phyloP scores from a whole-genome alignment of 2,888 invertebrate genomes.

The Lasioglossum vierecki region DNA sequence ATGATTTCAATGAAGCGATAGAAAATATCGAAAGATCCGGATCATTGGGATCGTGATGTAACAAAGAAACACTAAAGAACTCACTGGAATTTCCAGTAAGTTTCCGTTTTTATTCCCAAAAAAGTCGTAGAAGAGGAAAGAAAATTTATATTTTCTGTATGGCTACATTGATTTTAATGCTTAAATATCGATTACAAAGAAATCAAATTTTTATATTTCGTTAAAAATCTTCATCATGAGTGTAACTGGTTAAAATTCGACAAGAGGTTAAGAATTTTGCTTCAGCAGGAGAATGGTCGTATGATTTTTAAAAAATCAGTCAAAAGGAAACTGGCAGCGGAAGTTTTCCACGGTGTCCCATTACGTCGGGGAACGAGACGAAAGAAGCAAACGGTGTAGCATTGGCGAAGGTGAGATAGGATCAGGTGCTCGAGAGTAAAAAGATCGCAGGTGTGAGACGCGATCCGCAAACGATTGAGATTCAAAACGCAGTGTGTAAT shows the following conservation, averaged over 20 bases:
- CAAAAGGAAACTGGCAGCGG: neutral
- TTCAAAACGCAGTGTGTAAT: conserved; percentile 58
- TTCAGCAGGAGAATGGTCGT: too few relatives aligned
- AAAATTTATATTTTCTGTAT: too few relatives aligned
- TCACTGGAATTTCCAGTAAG: too few relatives aligned
- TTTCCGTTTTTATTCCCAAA: too few relatives aligned
- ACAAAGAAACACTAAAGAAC: neutral
- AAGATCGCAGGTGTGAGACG: conserved; percentile 52
- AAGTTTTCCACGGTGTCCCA: neutral
- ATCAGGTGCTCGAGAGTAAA: conserved; percentile 31
- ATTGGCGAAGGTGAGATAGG: conserved; percentile 40
- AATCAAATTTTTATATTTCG: too few relatives aligned
- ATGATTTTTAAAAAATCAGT: too few relatives aligned
- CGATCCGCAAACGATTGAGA: conserved; percentile 49
- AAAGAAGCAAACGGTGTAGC: neutral
- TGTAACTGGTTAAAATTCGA: too few relatives aligned
- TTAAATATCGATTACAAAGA: too few relatives aligned
- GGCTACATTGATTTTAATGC: too few relatives aligned
- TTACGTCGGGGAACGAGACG: conserved; percentile 11
- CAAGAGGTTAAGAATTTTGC: too few relatives aligned
- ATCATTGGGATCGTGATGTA: neutral
- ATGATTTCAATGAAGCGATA: neutral
- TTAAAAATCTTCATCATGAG: too few relatives aligned
- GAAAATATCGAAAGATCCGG: neutral
- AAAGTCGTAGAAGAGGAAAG: too few relatives aligned